Evolutionary conservation across 2,888 invertebrate species (phyloP).

Genomic region (Corythucha ciliata): DNA sequence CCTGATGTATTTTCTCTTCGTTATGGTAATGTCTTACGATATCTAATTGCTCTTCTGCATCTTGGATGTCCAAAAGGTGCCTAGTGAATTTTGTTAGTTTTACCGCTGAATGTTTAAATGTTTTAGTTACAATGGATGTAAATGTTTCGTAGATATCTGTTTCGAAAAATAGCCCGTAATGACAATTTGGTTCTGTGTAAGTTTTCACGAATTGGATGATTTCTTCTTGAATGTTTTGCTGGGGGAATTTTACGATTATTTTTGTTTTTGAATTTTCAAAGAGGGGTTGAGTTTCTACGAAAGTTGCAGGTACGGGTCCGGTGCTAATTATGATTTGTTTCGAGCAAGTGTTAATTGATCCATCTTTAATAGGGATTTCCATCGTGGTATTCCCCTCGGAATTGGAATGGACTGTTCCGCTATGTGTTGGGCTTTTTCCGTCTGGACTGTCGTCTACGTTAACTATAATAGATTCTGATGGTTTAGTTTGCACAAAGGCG

Average conservation of each 20-base stretch:
- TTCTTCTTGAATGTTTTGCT: neutral
- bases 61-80: no score
- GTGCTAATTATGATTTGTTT: constrained; percentile 12
- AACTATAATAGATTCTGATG: constrained; percentile 2
- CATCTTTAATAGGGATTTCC: constrained; percentile 5
- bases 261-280: neutral
- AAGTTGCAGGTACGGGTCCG: no score
- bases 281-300: no score
- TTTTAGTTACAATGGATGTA: no score
- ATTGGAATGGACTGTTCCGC: constrained; percentile 14
- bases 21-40: no score
- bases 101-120: no score
- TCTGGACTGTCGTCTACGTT: neutral
- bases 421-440: neutral
- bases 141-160: constrained; percentile 9
- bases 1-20: no score
- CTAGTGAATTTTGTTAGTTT: no score
- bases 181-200: constrained; percentile 2
- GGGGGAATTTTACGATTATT: neutral
- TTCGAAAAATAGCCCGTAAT: constrained; percentile 2
- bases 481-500: constrained; percentile 1
- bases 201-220: constrained; percentile 8
- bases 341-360: neutral
- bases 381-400: constrained; percentile 8
- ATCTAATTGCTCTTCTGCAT: no score